phyloP scores from a whole-genome alignment of 2,888 invertebrate genomes.

The Trileptium ribeirensis region DNA sequence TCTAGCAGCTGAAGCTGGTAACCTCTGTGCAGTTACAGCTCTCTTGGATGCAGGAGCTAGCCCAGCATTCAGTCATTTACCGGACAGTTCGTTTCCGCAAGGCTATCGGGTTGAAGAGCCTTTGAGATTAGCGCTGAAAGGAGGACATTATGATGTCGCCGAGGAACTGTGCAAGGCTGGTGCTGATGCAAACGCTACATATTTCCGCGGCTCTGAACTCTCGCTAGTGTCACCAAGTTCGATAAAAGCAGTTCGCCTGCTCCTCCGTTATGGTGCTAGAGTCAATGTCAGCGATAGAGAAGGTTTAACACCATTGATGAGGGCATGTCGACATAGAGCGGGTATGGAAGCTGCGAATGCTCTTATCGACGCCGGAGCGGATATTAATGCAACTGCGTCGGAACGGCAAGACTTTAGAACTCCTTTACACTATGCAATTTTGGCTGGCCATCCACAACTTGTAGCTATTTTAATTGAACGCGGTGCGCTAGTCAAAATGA shows the following conservation, averaged over 20 bases:
- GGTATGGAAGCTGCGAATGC: slow-evolving; percentile 27
- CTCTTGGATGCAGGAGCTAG: slow-evolving; percentile 56
- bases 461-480: slow-evolving; percentile 72
- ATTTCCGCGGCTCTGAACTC: slow-evolving; percentile 61
- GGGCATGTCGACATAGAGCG: slow-evolving; percentile 67
- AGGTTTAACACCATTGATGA: slow-evolving; percentile 83
- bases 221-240: slow-evolving; percentile 68
- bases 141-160: slow-evolving; percentile 65
- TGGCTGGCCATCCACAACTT: slow-evolving; percentile 65
- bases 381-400: slow-evolving; percentile 76
- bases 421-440: slow-evolving; percentile 77
- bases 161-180: slow-evolving; percentile 69
- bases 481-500: slow-evolving; percentile 66
- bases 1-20: slow-evolving; percentile 68
- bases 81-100: slow-evolving; percentile 28
- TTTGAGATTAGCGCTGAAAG: slow-evolving; percentile 75
- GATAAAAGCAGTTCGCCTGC: slow-evolving; percentile 65
- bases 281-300: slow-evolving; percentile 77
- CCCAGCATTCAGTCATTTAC: slow-evolving; percentile 60
- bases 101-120: slow-evolving; percentile 64
- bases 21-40: slow-evolving; percentile 54
- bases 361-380: slow-evolving; percentile 70
- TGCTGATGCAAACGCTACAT: slow-evolving; percentile 78
- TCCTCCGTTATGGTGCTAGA: slow-evolving; percentile 75
- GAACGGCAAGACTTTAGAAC: slow-evolving; percentile 78